Conservation (phyloP, 2,797 vertebrate genomes). For the Rhinatrema bivittatum region DNA sequence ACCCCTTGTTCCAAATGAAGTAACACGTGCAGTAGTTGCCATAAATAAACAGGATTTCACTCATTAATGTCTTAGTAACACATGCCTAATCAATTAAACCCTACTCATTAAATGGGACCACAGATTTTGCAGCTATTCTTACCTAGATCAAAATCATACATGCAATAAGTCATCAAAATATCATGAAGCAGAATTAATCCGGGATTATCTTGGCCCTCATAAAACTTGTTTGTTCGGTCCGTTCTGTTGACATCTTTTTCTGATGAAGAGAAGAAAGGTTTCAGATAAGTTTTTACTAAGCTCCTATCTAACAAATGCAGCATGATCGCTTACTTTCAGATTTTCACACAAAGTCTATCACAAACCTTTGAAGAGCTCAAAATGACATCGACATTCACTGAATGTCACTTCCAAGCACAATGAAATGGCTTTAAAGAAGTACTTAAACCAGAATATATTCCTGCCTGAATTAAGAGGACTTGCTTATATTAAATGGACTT, state of each 20-base stretch:
- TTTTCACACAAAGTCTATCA: constrained; percentile 10
- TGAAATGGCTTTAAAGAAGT: constrained; percentile 25
- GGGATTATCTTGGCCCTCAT: constrained; percentile 89
- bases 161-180: constrained; percentile 97
- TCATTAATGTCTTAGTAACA: neutral
- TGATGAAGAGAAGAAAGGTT: constrained; percentile 43
- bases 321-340: constrained; percentile 5
- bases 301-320: constrained; percentile 23
- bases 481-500: constrained; percentile 26
- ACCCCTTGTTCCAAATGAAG: too few species aligned
- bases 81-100: neutral
- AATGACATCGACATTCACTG: constrained; percentile 15
- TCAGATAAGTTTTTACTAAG: constrained; percentile 31
- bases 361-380: constrained; percentile 33
- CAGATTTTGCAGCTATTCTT: constrained; percentile 57
- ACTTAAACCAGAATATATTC: constrained; percentile 9
- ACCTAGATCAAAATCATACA: constrained; percentile 96
- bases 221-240: constrained; percentile 89
- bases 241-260: constrained; percentile 96
- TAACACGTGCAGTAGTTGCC: constrained; percentile 1
- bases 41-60: neutral
- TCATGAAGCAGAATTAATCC: constrained; percentile 88
- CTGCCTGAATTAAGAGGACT: constrained; percentile 14
- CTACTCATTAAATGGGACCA: neutral
- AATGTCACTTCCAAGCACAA: constrained; percentile 29